Conservation (phyloP, 2,888 invertebrate species). For the Conchocele bisecta region DNA sequence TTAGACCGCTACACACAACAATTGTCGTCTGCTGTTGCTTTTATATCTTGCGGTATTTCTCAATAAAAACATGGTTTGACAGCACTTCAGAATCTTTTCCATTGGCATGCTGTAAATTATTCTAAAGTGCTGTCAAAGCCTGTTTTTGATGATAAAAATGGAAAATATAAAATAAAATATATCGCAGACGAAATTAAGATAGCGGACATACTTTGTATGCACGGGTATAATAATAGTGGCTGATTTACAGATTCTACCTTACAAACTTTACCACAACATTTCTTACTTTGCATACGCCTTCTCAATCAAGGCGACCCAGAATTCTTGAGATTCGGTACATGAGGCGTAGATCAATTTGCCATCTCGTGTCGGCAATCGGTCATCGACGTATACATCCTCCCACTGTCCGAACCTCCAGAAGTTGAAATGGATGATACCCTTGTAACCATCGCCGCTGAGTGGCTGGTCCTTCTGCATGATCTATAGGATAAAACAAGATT, state of each 20-base stretch:
- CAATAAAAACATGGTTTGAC: too few species aligned
- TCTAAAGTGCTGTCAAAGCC: too few species aligned
- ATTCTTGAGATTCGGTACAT: slow-evolving; percentile 81
- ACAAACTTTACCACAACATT: background rate
- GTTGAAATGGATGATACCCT: slow-evolving; percentile 81
- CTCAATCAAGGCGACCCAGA: slow-evolving; percentile 83
- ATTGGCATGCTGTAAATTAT: too few species aligned
- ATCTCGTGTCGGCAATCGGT: slow-evolving; percentile 81
- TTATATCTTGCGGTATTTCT: too few species aligned
- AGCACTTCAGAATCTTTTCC: too few species aligned
- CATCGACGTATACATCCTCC: slow-evolving; percentile 83
- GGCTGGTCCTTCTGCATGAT: slow-evolving; percentile 80
- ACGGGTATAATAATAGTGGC: too few species aligned
- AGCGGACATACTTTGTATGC: too few species aligned
- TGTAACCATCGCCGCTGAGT: slow-evolving; percentile 79
- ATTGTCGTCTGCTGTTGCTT: too few species aligned
- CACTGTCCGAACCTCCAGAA: slow-evolving; percentile 84
- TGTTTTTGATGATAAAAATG: too few species aligned
- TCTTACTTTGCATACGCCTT: slow-evolving; percentile 84
- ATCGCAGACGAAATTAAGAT: too few species aligned
- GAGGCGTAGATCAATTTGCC: slow-evolving; percentile 82
- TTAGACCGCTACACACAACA: too few species aligned
- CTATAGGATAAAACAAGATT: slow-evolving; percentile 44
- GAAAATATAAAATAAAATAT: too few species aligned
- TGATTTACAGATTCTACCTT: background rate